A percentile compares a stretch with the other conserved stretches of the same genome.
Conservation (phyloP, 2,888 invertebrate species). For the Nomada ferruginata region DNA sequence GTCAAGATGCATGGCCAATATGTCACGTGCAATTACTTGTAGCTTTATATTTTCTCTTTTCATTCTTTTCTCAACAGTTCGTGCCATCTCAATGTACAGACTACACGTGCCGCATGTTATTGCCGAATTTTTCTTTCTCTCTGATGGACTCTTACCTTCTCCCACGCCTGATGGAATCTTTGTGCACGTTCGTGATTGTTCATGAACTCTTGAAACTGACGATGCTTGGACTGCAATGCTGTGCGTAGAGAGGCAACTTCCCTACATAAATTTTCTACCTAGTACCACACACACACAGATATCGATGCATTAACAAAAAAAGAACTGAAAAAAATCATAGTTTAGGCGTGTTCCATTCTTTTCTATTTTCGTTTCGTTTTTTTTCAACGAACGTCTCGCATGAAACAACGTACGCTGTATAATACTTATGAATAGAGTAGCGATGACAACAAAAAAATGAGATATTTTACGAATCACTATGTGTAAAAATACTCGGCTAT, state of each 20-base stretch:
- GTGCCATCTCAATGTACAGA: slow-evolving; percentile 33
- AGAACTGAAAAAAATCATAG: slow-evolving; percentile 68
- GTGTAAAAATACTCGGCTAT: slow-evolving; percentile 7
- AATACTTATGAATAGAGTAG: neutral
- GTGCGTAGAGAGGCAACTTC: slow-evolving; percentile 84
- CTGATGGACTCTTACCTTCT: slow-evolving; percentile 78
- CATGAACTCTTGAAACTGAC: slow-evolving; percentile 82
- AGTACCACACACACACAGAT: slow-evolving; percentile 82
- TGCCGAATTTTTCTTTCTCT: slow-evolving; percentile 25
- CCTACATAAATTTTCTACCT: slow-evolving; percentile 84
- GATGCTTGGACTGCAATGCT: slow-evolving; percentile 83
- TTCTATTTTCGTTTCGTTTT: neutral
- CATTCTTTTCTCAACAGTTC: neutral
- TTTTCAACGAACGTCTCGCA: neutral
- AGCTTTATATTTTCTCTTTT: neutral
- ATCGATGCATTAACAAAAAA: slow-evolving; percentile 84
- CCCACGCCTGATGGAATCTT: slow-evolving; percentile 75
- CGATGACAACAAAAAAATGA: neutral
- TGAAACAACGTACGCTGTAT: neutral
- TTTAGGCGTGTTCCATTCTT: slow-evolving; percentile 41
- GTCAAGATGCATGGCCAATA: slow-evolving; percentile 38
- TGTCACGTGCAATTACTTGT: slow-evolving; percentile 41
- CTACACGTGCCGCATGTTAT: slow-evolving; percentile 38
- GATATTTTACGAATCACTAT: slow-evolving; percentile 1
- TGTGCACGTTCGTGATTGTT: slow-evolving; percentile 79